Percentiles rank a stretch among this genome's conserved stretches.
Conservation (phyloP, 2,113 vertebrate species). For the Isichthys henryi region DNA sequence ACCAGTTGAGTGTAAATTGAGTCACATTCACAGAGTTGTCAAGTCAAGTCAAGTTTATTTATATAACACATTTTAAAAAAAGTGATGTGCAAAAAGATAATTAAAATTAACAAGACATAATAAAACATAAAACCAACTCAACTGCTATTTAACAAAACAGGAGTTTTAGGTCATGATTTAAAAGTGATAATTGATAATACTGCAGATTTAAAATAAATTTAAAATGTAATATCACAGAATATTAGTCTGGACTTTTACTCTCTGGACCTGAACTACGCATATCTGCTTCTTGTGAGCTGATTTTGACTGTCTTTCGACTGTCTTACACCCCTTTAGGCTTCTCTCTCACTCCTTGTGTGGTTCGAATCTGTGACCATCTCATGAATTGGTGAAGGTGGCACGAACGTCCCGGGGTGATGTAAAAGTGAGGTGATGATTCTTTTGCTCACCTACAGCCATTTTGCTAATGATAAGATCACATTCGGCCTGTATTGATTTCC, state of each 20-base stretch:
- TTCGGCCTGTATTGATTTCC: neutral
- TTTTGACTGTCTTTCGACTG: neutral
- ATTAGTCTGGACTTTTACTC: neutral
- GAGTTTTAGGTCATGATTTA: neutral
- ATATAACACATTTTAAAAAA: neutral
- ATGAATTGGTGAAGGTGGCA: neutral
- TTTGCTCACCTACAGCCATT: neutral
- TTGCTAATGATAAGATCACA: neutral
- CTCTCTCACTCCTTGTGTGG: neutral
- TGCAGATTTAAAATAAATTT: neutral
- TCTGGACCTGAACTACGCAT: neutral
- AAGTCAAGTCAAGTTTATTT: neutral
- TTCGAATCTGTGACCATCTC: neutral
- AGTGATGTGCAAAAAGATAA: neutral
- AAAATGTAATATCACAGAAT: neutral
- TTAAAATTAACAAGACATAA: neutral
- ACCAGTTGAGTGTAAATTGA: neutral
- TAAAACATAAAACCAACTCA: neutral
- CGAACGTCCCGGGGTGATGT: neutral
- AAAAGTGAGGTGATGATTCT: neutral
- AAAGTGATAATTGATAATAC: neutral
- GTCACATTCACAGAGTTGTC: neutral
- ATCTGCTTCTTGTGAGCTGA: neutral
- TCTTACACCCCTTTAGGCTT: neutral
- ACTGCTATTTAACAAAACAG: neutral